Evolutionary conservation across 2,888 invertebrate species (phyloP).

Genomic region (Amiota communis): DNA sequence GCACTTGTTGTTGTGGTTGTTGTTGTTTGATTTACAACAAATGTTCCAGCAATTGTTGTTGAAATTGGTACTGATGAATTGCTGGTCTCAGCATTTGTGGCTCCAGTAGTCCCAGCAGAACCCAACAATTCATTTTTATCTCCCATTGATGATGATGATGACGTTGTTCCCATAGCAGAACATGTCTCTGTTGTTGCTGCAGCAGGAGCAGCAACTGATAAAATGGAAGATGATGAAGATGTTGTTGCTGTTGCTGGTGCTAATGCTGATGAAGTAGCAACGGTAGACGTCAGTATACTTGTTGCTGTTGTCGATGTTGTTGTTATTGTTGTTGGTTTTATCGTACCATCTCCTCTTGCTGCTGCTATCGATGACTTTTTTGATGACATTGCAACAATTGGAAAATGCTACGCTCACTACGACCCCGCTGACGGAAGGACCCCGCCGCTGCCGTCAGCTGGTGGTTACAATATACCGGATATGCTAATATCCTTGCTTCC

Average conservation of each 20-base stretch:
- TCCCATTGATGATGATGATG: conserved; percentile 10
- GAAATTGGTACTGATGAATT: neutral
- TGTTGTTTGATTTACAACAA: neutral
- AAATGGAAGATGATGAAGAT: neutral
- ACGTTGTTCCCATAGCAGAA: neutral
- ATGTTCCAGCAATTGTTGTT: neutral
- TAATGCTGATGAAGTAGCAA: conserved; percentile 40
- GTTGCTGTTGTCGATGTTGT: neutral
- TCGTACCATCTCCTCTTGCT: neutral
- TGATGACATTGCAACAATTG: neutral
- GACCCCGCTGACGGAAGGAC: neutral
- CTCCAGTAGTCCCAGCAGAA: neutral
- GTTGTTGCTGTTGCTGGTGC: conserved; percentile 38
- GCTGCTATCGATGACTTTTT: neutral
- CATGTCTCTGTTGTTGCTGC: conserved; percentile 29
- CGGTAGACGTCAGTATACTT: neutral
- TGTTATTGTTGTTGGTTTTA: neutral
- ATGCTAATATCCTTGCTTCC: neutral
- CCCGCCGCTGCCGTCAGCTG: no score
- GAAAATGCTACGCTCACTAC: neutral
- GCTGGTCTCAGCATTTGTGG: neutral
- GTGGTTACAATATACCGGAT: neutral
- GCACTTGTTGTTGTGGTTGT: neutral
- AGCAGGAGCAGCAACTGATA: neutral
- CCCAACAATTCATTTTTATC: neutral